A percentile compares a stretch with the other conserved stretches of the same genome.
phyloP scores from a whole-genome alignment of 2,113 vertebrate species.

The Prionailurus bengalensis region DNA sequence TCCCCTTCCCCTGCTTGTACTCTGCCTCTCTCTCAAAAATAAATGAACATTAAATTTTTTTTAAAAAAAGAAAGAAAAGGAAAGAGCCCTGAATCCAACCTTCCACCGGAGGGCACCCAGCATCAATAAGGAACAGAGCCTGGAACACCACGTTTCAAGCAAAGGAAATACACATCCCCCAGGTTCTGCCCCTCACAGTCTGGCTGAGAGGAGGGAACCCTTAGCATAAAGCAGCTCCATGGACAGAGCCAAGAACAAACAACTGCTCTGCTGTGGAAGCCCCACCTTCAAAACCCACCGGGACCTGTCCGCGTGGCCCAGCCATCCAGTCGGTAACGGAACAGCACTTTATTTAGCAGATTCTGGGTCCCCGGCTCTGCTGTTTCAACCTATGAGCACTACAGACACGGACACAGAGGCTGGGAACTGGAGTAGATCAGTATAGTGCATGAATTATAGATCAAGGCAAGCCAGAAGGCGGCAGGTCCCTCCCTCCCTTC shows the following conservation, averaged over 20 bases:
- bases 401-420: neutral
- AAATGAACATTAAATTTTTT: too few species aligned
- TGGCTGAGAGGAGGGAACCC: neutral
- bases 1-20: too few species aligned
- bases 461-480: neutral
- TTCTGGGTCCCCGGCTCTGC: neutral
- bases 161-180: too few species aligned
- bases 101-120: neutral
- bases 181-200: neutral
- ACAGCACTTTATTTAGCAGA: too few species aligned
- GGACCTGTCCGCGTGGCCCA: too few species aligned
- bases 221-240: accelerated
- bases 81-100: too few species aligned
- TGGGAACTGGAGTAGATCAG: neutral
- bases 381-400: neutral
- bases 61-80: too few species aligned
- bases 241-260: neutral
- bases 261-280: neutral
- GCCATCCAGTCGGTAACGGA: accelerated
- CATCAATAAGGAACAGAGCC: neutral
- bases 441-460: neutral
- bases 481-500: neutral
- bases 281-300: neutral
- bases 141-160: neutral
- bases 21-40: too few species aligned